A percentile compares a stretch with the other conserved stretches of the same genome.
phyloP scores from a whole-genome alignment of 2,113 vertebrate genomes.

The Crypturellus undulatus region DNA sequence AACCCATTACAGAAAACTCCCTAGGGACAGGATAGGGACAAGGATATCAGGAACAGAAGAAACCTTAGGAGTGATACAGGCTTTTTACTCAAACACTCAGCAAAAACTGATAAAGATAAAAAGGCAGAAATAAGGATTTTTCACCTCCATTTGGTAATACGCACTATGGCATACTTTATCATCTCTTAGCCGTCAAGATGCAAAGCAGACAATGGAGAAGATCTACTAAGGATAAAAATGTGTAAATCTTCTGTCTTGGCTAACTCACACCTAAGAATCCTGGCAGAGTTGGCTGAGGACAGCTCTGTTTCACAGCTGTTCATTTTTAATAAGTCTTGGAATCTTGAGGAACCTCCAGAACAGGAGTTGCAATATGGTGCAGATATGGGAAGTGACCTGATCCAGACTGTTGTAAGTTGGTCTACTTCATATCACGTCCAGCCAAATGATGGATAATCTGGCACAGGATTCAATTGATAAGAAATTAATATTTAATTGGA shows the following conservation, averaged over 20 bases:
- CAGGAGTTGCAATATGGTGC: neutral
- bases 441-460: neutral
- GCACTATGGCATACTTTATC: slow-evolving; percentile 8
- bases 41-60: neutral
- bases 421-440: neutral
- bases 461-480: neutral
- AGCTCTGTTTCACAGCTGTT: slow-evolving; percentile 45
- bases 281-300: slow-evolving; percentile 13
- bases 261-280: neutral
- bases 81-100: neutral
- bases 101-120: neutral
- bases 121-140: neutral
- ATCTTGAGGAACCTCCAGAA: neutral
- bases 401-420: neutral
- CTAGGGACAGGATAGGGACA: neutral
- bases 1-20: neutral
- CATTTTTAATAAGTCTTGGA: slow-evolving; percentile 19
- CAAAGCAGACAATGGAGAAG: neutral
- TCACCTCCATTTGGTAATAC: slow-evolving; percentile 9
- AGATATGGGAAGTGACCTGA: neutral
- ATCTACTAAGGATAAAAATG: slow-evolving; percentile 24
- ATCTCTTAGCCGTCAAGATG: slow-evolving; percentile 1
- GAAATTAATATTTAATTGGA: neutral
- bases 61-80: neutral
- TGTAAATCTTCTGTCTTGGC: slow-evolving; percentile 1